Conservation (phyloP, 2,113 vertebrate genomes). For the Petromus typicus region DNA sequence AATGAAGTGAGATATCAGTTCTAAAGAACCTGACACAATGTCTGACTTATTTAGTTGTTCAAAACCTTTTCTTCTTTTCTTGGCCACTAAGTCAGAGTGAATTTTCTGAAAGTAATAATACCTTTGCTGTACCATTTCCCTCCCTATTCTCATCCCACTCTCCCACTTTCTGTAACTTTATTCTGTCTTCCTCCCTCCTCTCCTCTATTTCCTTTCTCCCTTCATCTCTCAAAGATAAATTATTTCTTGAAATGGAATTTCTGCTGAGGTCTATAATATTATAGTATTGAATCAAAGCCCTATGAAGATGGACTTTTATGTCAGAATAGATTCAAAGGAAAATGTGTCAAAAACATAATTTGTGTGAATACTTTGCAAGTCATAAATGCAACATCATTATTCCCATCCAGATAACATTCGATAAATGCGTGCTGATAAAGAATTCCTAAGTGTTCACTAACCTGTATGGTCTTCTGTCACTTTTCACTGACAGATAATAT, state of each 20-base stretch:
- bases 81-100: background rate
- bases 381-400: slow-evolving; percentile 65
- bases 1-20: slow-evolving; percentile 45
- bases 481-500: slow-evolving; percentile 66
- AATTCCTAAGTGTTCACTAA: slow-evolving; percentile 64
- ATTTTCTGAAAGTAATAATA: slow-evolving; percentile 29
- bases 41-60: background rate
- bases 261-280: background rate
- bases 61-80: slow-evolving; percentile 26
- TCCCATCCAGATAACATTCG: slow-evolving; percentile 49
- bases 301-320: slow-evolving; percentile 33
- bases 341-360: slow-evolving; percentile 47
- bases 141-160: background rate
- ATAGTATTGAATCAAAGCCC: slow-evolving; percentile 39
- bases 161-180: background rate
- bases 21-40: background rate
- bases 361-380: slow-evolving; percentile 39
- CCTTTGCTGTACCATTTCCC: background rate
- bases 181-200: background rate
- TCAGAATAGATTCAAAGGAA: slow-evolving; percentile 46
- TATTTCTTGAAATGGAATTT: slow-evolving; percentile 27
- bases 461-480: slow-evolving; percentile 71
- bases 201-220: too few relatives aligned
- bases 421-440: slow-evolving; percentile 63
- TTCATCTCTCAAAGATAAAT: background rate